phyloP scores from a whole-genome alignment of 2,888 invertebrate species.

The Empis stercorea region DNA sequence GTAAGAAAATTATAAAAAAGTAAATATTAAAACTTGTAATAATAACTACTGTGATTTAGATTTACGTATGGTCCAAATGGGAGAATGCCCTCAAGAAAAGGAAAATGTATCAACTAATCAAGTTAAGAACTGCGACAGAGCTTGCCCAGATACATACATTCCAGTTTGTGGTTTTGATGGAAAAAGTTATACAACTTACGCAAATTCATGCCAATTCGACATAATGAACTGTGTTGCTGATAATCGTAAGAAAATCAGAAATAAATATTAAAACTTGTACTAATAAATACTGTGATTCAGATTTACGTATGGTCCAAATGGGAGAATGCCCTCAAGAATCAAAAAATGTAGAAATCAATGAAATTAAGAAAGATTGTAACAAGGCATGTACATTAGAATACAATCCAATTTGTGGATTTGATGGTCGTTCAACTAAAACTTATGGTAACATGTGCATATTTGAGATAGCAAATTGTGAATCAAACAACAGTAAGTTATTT shows the following conservation, averaged over 20 bases:
- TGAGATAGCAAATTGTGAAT: background rate
- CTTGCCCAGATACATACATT: background rate
- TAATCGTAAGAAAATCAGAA: background rate
- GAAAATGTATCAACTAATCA: background rate
- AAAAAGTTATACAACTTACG: background rate
- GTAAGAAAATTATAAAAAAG: background rate
- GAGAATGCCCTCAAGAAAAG: background rate
- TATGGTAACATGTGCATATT: background rate
- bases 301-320: too few species aligned
- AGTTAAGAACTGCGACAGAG: background rate
- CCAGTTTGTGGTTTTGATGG: conserved; percentile 6
- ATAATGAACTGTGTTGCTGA: background rate
- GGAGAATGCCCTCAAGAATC: too few species aligned
- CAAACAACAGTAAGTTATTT: background rate
- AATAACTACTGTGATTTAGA: conserved; percentile 4
- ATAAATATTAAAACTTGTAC: too few species aligned
- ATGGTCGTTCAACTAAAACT: background rate
- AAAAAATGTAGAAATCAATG: too few species aligned
- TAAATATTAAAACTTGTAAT: conserved; percentile 4
- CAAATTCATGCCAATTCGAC: background rate
- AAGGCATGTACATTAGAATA: background rate
- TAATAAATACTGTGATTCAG: background rate
- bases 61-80: background rate
- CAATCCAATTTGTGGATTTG: background rate
- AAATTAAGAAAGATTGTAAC: background rate